A percentile compares a stretch with the other conserved stretches of the same genome.
Conservation (phyloP, 2,888 invertebrate species). For the Ophion ellenae region DNA sequence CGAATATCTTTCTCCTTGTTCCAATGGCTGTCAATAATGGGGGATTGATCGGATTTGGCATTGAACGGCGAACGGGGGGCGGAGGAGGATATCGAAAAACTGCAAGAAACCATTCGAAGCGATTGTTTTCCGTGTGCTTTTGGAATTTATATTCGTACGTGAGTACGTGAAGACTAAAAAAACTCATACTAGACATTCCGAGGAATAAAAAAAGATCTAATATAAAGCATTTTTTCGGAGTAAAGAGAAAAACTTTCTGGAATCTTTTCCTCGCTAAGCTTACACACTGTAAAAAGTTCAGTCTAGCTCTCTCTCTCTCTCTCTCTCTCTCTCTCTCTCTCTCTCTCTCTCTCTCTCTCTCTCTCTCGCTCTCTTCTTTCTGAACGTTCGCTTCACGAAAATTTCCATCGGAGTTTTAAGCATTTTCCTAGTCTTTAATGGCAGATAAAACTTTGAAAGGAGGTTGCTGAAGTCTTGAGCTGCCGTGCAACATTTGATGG, state of each 20-base stretch:
- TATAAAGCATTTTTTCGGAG: neutral
- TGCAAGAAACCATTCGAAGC: constrained; percentile 6
- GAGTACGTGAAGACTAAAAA: constrained; percentile 43
- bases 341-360: constrained; percentile 4
- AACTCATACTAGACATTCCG: constrained; percentile 14
- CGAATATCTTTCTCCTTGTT: constrained; percentile 17
- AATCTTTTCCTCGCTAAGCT: constrained; percentile 65
- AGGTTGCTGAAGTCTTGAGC: constrained; percentile 66
- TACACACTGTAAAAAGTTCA: constrained; percentile 19
- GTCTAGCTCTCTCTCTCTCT: constrained; percentile 19
- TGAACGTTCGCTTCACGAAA: constrained; percentile 73
- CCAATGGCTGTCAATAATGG: constrained; percentile 29
- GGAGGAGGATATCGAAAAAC: constrained; percentile 27
- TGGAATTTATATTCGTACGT: constrained; percentile 35
- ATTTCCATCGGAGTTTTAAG: constrained; percentile 83
- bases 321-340: neutral
- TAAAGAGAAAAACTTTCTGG: constrained; percentile 14
- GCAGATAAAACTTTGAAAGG: constrained; percentile 78
- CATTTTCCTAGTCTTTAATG: constrained; percentile 79
- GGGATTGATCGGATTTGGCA: constrained; percentile 29
- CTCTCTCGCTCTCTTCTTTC: neutral
- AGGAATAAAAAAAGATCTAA: constrained; percentile 1
- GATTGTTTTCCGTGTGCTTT: constrained; percentile 39
- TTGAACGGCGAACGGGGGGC: neutral
- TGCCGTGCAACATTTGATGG: neutral